Evolutionary conservation across 2,888 invertebrate species (phyloP), one percentile per base, ranked within the genome.

Genomic region (Lumbricus terrestris): DNA sequence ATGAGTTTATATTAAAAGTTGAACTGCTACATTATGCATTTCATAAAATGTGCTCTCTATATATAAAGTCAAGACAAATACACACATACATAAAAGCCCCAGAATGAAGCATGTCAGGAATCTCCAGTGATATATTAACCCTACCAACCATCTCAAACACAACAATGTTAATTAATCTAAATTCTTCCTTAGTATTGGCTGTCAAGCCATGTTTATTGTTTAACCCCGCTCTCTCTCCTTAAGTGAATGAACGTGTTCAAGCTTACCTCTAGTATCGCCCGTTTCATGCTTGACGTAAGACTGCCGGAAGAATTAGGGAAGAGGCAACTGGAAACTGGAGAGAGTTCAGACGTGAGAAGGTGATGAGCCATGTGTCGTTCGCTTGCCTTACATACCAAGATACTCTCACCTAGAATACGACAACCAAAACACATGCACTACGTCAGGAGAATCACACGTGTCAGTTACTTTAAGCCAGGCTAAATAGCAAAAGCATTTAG

Each of bases 361-460:
- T 96, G 96, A 93, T 96, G 96, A 0, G 97, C 98, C 91, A 96
- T 96, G 93, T 96, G 96, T 92, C 96, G 96, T 94, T 98, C 98
- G 92, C 95, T 96, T 85, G 96, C 96, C 92, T 97, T 97, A 94
- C 98, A 98, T 88, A 99, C 96, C 88, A 99, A 95, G 93, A 98
- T 97, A 94, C 98, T 98, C 95, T 99, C 98, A 69, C 98, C 98
- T 96, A 92, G 33, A 93, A 69, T 54, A n/a, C n/a, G n/a, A n/a
- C n/a, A 89, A 42, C 1, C 69, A 69, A 69, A n/a, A n/a, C 11
- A 69, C 29, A n/a, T 69, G 69, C n/a, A 69, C 29, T 69, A 69
- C 6, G n/a, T 1, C 69, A 69, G 69, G 69, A 69, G 11, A n/a
- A 13, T n/a, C 29, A 69, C 69, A 69, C n/a, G 29, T n/a, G 69